Base-by-base conservation (phyloP, 2,797 vertebrate genomes). In the Notoglanidium macrostoma region DNA sequence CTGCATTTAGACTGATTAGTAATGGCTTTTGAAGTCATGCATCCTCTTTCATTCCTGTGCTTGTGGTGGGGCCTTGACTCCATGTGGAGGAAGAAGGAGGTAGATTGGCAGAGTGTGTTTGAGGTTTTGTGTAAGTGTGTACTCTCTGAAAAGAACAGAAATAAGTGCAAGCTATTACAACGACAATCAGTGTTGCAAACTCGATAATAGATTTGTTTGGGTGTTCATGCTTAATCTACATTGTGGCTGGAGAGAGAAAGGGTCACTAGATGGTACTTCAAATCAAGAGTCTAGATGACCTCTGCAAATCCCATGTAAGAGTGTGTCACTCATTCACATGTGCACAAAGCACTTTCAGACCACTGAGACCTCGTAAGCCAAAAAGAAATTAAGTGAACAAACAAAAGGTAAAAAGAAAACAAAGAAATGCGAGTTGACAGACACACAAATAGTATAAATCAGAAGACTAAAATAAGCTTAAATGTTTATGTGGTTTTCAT, bases 171-270 rank as follows among this genome's bases (percentile, higher is more conserved):
- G 91, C 91, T 95, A 44, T 29, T 12, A 49, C 9, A 21, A 49
- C 6, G 94, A 95, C n/a, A 85, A 86, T 93, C 93, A 95, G 90
- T 91, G 93, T 92, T 95, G 94, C 87, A 94, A 94, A 95, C 94
- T 94, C 90, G 92, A 94, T 94, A 94, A 94, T 93, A 91, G 93
- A 94, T 94, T 93, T 95, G 94, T 91, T 94, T 95, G 90, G 1
- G 85, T 90, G 91, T 94, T 96, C 94, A 95, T 94, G 94, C 95
- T 94, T 95, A 94, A 95, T 95, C 95, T 95, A 87, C 89, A 91
- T 91, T 92, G 93, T 92, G 90, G 84, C 90, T 89, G 92, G 88
- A 89, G 85, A 88, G 85, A 68, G 88, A 92, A 92, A 87, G 89
- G 92, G 94, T 95, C 94, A 95, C 92, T 23, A 91, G 91, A 89